A percentile compares a stretch with the other conserved stretches of the same genome.
Evolutionary conservation across 1,140 invertebrate genomes (phyloP).

Genomic region (Aethina tumida): DNA sequence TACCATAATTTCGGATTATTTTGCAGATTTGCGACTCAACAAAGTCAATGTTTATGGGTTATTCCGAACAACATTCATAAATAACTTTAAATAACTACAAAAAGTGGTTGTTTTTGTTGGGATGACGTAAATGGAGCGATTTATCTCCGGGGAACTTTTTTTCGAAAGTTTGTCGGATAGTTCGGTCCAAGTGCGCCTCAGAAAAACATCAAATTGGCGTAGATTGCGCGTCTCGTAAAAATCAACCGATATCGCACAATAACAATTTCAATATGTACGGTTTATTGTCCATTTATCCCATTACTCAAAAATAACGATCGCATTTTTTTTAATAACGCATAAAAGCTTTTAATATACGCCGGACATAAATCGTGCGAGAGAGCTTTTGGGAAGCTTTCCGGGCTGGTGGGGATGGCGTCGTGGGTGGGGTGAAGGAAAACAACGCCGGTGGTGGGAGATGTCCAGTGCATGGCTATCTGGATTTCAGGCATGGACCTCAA

Average conservation of each 20-base stretch:
- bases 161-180: too few relatives aligned
- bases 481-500: constrained; percentile 19
- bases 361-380: constrained; percentile 15
- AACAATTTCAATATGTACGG: constrained; percentile 10
- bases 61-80: too few relatives aligned
- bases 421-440: constrained; percentile 18
- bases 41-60: too few relatives aligned
- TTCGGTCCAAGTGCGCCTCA: too few relatives aligned
- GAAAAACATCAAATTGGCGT: too few relatives aligned
- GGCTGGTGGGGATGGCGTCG: constrained; percentile 10
- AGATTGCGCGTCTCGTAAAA: too few relatives aligned
- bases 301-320: constrained; percentile 17
- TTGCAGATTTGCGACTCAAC: too few relatives aligned
- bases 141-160: too few relatives aligned
- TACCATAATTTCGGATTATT: too few relatives aligned
- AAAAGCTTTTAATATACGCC: constrained; percentile 11
- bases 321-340: constrained; percentile 17
- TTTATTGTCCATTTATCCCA: constrained; percentile 11
- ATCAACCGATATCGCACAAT: constrained; percentile 8
- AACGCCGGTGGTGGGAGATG: constrained; percentile 16
- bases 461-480: constrained; percentile 16
- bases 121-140: too few relatives aligned
- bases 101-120: too few relatives aligned
- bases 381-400: constrained; percentile 14
- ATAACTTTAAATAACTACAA: too few relatives aligned